Evolutionary conservation across 1,140 invertebrate genomes (phyloP), one percentile per base, ranked within the genome.

Genomic region (Sycophila sp.): DNA sequence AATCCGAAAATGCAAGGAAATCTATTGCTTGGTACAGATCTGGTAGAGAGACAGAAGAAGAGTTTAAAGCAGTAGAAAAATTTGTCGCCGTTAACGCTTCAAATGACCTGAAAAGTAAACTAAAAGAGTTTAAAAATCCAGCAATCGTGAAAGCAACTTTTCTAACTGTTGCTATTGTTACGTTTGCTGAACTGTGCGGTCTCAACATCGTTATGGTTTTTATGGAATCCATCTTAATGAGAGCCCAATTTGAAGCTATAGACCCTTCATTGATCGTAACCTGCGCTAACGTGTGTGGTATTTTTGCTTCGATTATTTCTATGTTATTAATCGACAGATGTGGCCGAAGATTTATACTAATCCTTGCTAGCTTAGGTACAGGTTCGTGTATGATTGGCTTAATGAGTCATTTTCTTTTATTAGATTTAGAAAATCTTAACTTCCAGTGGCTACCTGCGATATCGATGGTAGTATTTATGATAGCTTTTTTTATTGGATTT

Each of bases 111-210:
- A n/a, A n/a, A n/a, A n/a, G n/a, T n/a, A n/a, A n/a, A n/a, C n/a
- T n/a, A n/a, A n/a, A n/a, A n/a, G n/a, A n/a, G n/a, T n/a, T n/a
- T n/a, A n/a, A n/a, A n/a, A n/a, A n/a, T n/a, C 55, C 60, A 0
- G 1, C 26, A 2, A 28, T 64, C 77, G 86, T 89, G 62, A 90
- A 87, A 71, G 89, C 89, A 6, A 82, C 94, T 2, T 78, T 89
- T 8, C 89, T 93, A 38, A 86, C 91, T 32, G 75, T 91, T 40
- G 82, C 89, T 15, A 84, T 94, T 64, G 91, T 92, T 76, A 85
- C 91, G 4, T 91, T 93, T n/a, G 92, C 94, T 78, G 92, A 94
- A 78, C 87, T 94, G 38, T 92, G 89, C 60, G 92, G 93, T 2
- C 90, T 93, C 17, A 92, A 92, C 62, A 91, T 90, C 2, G 86